Percentiles rank a stretch among this genome's conserved stretches.
Conservation (phyloP, 2,113 vertebrate genomes). For the Ginglymostoma cirratum region DNA sequence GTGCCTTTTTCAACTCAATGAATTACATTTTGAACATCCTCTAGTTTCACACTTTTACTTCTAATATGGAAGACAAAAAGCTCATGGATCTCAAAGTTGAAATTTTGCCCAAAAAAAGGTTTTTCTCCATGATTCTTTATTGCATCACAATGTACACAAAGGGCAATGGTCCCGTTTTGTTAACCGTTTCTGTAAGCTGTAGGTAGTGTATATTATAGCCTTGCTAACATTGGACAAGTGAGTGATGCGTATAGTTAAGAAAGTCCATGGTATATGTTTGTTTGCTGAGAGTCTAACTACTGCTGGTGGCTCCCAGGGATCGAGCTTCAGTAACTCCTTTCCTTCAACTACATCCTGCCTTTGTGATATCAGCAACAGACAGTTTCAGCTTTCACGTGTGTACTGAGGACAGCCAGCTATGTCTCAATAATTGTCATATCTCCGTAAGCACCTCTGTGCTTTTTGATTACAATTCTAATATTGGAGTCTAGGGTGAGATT, state of each 20-base stretch:
- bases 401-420: not conserved
- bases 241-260: not conserved
- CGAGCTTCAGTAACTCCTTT: not conserved
- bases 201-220: not conserved
- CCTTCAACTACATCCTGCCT: not conserved
- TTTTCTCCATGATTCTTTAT: not conserved
- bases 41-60: not conserved
- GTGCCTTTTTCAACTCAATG: not conserved
- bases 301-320: not conserved
- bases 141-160: not conserved
- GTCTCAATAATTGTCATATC: not conserved
- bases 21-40: not conserved
- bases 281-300: not conserved
- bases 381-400: not conserved
- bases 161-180: not conserved
- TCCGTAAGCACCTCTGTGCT: not conserved
- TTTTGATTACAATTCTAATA: not conserved
- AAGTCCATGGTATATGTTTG: not conserved
- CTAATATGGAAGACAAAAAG: not conserved
- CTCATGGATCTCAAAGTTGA: not conserved
- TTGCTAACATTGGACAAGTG: not conserved
- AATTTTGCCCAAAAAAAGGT: not conserved
- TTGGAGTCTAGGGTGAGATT: not conserved
- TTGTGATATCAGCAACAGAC: not conserved
- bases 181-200: not conserved